Conservation (phyloP, 2,797 vertebrate genomes). For the Bryconaethiops microstoma region DNA sequence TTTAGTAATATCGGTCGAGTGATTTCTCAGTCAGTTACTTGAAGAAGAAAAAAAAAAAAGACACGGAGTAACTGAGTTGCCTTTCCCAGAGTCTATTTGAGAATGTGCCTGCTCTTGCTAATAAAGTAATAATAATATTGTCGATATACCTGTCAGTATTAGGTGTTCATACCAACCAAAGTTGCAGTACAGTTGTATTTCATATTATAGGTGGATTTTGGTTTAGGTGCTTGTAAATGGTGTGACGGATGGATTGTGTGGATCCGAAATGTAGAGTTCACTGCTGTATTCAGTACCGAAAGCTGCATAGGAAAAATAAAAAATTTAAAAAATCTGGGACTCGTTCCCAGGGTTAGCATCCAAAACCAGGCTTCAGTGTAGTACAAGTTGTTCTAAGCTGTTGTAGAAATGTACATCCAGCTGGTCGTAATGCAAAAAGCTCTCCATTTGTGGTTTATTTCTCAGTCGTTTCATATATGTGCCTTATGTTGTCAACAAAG, state of each 20-base stretch:
- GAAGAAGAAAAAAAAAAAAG: constrained; percentile 8
- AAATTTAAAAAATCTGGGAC: background rate
- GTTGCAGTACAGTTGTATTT: constrained; percentile 46
- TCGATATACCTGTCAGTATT: constrained; percentile 56
- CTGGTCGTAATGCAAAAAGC: constrained; percentile 59
- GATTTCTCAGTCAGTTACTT: constrained; percentile 35
- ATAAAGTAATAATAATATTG: constrained; percentile 47
- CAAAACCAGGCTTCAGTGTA: constrained; percentile 15
- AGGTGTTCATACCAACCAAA: constrained; percentile 59
- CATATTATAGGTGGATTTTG: constrained; percentile 45
- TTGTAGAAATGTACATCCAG: constrained; percentile 38
- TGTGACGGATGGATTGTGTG: constrained; percentile 43
- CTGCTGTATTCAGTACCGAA: constrained; percentile 35
- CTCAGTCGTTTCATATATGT: constrained; percentile 69
- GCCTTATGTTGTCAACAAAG: constrained; percentile 82
- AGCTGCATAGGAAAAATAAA: background rate
- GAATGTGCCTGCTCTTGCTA: constrained; percentile 57
- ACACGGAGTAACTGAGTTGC: constrained; percentile 40
- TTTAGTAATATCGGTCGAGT: constrained; percentile 47
- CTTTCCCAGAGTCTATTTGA: constrained; percentile 54
- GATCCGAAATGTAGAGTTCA: constrained; percentile 28
- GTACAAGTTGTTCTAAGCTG: constrained; percentile 11
- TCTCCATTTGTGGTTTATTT: constrained; percentile 49
- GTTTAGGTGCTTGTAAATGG: constrained; percentile 47
- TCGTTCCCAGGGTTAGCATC: constrained; percentile 19